Evolutionary conservation across 2,113 vertebrate genomes (phyloP).

Genomic region (Hiodon tergisus): DNA sequence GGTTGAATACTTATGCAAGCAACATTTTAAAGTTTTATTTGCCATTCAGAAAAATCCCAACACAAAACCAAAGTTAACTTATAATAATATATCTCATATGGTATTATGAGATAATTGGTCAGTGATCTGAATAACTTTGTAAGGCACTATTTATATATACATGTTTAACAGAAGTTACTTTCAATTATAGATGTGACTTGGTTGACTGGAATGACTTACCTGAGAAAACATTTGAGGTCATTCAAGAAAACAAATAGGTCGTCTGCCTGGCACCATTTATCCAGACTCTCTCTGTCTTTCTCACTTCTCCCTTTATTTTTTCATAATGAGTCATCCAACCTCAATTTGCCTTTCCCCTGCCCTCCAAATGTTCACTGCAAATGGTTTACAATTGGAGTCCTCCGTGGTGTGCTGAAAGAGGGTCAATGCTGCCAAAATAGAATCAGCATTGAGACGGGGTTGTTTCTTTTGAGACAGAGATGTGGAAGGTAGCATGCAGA

Average conservation of each 20-base stretch:
- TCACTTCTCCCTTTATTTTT: neutral
- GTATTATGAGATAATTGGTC: no score
- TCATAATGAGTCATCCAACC: neutral
- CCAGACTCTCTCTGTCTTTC: neutral
- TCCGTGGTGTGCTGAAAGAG: neutral
- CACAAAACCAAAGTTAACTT: no score
- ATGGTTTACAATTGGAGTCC: neutral
- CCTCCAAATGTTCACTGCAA: neutral
- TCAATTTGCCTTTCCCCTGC: neutral
- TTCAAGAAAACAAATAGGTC: neutral
- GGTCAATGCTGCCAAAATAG: constrained; percentile 1
- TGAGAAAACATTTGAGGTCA: constrained; percentile 6
- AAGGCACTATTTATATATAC: neutral
- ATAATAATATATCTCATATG: no score
- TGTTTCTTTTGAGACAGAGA: neutral
- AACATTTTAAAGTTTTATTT: no score
- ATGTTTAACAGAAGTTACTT: no score
- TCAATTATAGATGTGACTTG: no score
- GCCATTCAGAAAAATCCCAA: no score
- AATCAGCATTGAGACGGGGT: neutral
- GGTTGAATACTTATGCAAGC: no score
- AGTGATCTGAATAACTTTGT: neutral
- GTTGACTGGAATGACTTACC: neutral
- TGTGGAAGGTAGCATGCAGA: neutral
- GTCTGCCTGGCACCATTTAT: neutral